Conservation (phyloP, 2,113 vertebrate genomes). For the Lagopus muta region DNA sequence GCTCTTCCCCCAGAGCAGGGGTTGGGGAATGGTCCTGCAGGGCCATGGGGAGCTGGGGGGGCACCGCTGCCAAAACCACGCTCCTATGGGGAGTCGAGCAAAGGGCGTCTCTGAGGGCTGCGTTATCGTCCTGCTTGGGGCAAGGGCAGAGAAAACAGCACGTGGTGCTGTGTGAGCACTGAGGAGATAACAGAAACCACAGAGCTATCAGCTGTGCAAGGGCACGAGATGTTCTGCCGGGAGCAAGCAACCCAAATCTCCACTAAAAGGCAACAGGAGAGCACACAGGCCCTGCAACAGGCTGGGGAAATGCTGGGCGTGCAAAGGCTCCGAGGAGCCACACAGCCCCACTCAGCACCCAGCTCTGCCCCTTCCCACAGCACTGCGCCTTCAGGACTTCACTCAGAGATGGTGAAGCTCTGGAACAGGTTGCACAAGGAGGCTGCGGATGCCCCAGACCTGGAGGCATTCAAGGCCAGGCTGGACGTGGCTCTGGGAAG, state of each 20-base stretch:
- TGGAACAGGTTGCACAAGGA: too few relatives aligned
- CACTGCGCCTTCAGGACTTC: background rate
- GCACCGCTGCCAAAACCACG: rapidly evolving
- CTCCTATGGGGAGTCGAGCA: background rate
- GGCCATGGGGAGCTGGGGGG: background rate
- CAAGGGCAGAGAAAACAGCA: background rate
- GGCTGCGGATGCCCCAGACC: too few relatives aligned
- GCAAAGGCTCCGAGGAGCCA: too few relatives aligned
- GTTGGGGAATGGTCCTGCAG: too few relatives aligned
- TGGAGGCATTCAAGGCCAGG: too few relatives aligned
- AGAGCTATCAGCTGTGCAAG: background rate
- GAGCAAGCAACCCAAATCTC: background rate
- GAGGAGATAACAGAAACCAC: rapidly evolving
- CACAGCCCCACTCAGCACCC: too few relatives aligned
- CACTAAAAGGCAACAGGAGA: background rate
- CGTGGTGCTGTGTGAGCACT: rapidly evolving
- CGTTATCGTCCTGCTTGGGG: background rate
- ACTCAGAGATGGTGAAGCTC: too few relatives aligned
- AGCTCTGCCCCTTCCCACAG: background rate
- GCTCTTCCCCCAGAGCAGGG: background rate
- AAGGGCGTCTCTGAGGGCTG: background rate
- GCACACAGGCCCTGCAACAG: rapidly evolving
- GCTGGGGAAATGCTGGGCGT: rapidly evolving
- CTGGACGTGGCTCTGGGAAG: too few relatives aligned
- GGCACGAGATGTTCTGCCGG: rapidly evolving